Percentiles rank a stretch among this genome's conserved stretches.
These are phyloP conservation scores for Chitala chitala DNA, from an alignment of 2,113 vertebrate species.

Conservation along the genomic window DNA sequence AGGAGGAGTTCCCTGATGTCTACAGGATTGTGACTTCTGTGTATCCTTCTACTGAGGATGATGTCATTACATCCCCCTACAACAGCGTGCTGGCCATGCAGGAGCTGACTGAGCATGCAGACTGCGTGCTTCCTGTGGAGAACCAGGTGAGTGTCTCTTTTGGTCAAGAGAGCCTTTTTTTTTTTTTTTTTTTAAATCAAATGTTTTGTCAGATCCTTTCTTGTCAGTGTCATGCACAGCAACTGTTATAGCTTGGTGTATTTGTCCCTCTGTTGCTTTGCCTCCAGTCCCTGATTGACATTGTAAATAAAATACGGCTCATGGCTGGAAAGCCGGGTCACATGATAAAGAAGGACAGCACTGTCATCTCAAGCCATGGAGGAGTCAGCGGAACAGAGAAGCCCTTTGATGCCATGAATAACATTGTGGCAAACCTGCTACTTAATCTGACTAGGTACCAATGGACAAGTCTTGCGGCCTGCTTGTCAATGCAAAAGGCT, in stretches of 20 bases:
- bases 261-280: conserved; percentile 8
- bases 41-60: conserved; percentile 87
- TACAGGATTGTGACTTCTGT: conserved; percentile 85
- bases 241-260: background rate
- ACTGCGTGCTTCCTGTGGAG: conserved; percentile 91
- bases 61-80: conserved; percentile 94
- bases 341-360: conserved; percentile 66
- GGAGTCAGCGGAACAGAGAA: conserved; percentile 62
- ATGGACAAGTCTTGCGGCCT: too few relatives aligned
- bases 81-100: conserved; percentile 93
- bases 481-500: background rate
- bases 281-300: conserved; percentile 85
- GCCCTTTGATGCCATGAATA: conserved; percentile 95
- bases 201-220: background rate
- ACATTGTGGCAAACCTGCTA: conserved; percentile 89
- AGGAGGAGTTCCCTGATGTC: conserved; percentile 93
- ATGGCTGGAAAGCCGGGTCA: conserved; percentile 68
- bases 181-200: background rate
- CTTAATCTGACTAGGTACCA: conserved; percentile 87
- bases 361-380: conserved; percentile 69
- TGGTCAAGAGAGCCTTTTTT: too few relatives aligned
- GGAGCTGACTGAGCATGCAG: conserved; percentile 86
- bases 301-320: conserved; percentile 82
- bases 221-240: background rate
- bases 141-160: conserved; percentile 75